Evolutionary conservation across 2,888 invertebrate species (phyloP).

Genomic region (Scaptomyza polygonia): DNA sequence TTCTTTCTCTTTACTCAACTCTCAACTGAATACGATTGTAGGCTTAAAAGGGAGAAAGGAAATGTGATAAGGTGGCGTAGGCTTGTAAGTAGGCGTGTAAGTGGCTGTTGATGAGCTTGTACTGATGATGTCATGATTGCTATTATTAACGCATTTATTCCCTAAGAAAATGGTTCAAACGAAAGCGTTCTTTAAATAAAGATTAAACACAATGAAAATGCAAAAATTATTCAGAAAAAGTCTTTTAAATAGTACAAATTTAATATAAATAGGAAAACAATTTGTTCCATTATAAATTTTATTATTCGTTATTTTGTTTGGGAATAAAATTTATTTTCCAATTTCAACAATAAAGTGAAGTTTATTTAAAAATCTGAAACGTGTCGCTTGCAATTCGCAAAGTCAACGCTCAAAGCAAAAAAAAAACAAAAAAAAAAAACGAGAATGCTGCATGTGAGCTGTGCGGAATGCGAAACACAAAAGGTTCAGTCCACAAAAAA

Average conservation of each 20-base stretch:
- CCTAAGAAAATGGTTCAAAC: background rate
- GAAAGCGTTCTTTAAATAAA: background rate
- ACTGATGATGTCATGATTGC: constrained; percentile 33
- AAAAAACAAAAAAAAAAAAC: constrained; percentile 11
- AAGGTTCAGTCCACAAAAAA: constrained; percentile 15
- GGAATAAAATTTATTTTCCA: background rate
- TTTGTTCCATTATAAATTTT: too few relatives aligned
- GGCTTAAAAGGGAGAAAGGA: background rate
- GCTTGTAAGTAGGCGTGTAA: background rate
- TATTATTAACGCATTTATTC: constrained; percentile 39
- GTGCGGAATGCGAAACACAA: background rate
- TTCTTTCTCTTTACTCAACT: constrained; percentile 1
- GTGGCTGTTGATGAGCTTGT: constrained; percentile 38
- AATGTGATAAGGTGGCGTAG: too few relatives aligned
- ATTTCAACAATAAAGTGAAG: constrained; percentile 15
- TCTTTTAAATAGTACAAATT: background rate
- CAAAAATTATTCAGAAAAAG: background rate
- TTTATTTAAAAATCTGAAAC: constrained; percentile 23
- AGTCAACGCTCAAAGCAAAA: constrained; percentile 11
- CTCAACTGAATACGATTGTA: constrained; percentile 1
- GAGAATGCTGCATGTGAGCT: background rate
- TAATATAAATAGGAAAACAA: too few relatives aligned
- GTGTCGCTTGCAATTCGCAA: constrained; percentile 21
- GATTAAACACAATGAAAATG: too few relatives aligned
- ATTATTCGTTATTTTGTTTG: too few relatives aligned